These are phyloP conservation scores for Ivindomyrus marchei DNA, from an alignment of 2,113 vertebrate species.

Conservation along the genomic window DNA sequence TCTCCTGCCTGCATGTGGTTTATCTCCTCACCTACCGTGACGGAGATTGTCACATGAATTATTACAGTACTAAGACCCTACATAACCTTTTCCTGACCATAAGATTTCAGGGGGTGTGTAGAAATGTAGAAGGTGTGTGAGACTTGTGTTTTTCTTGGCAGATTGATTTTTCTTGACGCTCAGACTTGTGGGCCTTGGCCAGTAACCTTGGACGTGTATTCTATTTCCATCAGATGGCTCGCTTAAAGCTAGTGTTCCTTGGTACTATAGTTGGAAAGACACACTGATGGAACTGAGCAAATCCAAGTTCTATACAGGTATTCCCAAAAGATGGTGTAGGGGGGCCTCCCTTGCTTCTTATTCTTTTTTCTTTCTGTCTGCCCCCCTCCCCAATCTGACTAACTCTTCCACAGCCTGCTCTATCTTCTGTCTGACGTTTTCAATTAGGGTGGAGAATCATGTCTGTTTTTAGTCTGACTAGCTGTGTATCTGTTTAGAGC, in stretches of 20 bases:
- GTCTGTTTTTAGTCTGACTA: neutral
- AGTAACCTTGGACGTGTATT: constrained; percentile 54
- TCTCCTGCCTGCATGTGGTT: neutral
- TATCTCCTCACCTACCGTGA: neutral
- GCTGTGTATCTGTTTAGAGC: constrained; percentile 1
- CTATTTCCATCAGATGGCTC: constrained; percentile 77
- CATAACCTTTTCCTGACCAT: neutral
- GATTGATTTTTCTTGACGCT: neutral
- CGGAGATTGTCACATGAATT: neutral
- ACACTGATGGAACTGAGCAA: constrained; percentile 77
- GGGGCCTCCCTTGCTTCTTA: constrained; percentile 45
- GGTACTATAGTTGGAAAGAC: constrained; percentile 86
- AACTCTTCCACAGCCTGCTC: neutral
- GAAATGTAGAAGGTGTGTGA: neutral
- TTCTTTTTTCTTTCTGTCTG: constrained; percentile 22
- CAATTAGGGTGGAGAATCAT: neutral
- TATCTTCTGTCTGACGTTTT: neutral
- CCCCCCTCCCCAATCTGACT: neutral
- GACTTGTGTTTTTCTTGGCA: neutral
- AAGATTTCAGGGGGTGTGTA: neutral
- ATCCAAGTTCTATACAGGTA: constrained; percentile 80
- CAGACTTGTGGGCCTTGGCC: constrained; percentile 34
- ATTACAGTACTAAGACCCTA: neutral
- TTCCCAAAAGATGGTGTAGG: constrained; percentile 55
- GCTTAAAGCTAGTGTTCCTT: constrained; percentile 85